Evolutionary conservation across 2,113 vertebrate species (phyloP).

Genomic region (Pachycephala philippinensis): DNA sequence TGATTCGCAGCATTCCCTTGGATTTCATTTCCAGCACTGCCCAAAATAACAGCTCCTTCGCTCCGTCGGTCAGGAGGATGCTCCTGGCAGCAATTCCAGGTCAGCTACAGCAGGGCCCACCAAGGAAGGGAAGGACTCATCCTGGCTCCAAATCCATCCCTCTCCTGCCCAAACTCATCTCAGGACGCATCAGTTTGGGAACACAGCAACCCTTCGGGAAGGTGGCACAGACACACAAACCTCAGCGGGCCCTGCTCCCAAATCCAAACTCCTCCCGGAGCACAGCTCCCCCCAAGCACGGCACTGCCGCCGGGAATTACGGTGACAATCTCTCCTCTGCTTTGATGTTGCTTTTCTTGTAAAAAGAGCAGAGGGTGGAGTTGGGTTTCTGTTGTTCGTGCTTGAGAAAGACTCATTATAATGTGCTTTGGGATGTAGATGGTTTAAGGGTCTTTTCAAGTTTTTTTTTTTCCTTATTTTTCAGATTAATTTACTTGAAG

Average conservation of each 20-base stretch:
- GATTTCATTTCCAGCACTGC: background rate
- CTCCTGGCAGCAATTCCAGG: background rate
- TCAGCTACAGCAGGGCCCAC: fast-evolving
- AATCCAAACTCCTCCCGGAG: background rate
- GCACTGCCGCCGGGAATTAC: background rate
- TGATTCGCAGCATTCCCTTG: background rate
- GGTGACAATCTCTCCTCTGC: background rate
- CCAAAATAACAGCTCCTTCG: background rate
- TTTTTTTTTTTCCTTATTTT: slow-evolving; percentile 16
- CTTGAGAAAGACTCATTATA: background rate
- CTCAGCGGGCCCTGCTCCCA: fast-evolving
- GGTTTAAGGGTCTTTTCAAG: background rate
- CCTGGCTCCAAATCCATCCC: fast-evolving
- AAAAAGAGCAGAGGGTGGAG: background rate
- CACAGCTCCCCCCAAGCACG: background rate
- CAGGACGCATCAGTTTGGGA: fast-evolving
- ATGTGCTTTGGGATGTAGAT: background rate
- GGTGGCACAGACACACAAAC: fast-evolving
- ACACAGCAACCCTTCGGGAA: fast-evolving
- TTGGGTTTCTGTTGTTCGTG: background rate
- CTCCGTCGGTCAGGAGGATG: background rate
- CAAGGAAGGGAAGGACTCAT: background rate
- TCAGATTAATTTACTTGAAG: slow-evolving; percentile 17
- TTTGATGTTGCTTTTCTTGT: slow-evolving; percentile 3
- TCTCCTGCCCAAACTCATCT: background rate